Conservation (phyloP, 2,113 vertebrate genomes). For the Spea bombifrons region DNA sequence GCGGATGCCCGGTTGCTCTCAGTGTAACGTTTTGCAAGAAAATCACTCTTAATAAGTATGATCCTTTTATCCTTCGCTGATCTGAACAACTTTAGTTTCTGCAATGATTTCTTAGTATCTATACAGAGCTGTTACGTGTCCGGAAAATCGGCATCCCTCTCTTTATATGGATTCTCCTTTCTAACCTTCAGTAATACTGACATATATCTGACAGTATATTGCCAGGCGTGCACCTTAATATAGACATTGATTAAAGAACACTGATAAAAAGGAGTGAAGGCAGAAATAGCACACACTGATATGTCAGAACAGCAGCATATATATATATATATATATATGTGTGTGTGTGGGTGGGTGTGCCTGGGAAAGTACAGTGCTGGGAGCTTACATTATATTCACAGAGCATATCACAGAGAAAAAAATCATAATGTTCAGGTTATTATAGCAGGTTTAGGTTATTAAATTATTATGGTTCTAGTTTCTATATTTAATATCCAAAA, state of each 20-base stretch:
- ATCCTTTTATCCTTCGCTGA: too few species aligned
- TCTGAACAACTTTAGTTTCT: not conserved
- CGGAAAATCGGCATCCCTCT: constrained; percentile 6
- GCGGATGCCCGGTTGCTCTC: too few species aligned
- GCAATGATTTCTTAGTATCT: not conserved
- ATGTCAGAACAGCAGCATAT: not conserved
- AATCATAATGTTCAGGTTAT: not conserved
- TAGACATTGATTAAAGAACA: constrained; percentile 34
- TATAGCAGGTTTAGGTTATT: not conserved
- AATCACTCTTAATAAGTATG: too few species aligned
- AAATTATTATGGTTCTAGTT: not conserved
- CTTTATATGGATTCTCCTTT: constrained; percentile 23
- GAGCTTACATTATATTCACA: constrained; percentile 9
- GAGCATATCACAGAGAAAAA: not conserved
- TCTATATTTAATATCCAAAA: not conserved
- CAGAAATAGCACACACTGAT: constrained; percentile 24
- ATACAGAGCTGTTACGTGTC: not conserved
- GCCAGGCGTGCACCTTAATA: constrained; percentile 31
- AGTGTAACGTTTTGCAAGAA: too few species aligned
- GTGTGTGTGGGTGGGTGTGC: not conserved
- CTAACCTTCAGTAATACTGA: constrained; percentile 9
- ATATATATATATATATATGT: too few species aligned
- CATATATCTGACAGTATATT: constrained; percentile 32
- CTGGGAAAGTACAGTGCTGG: not conserved
- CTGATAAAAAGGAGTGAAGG: constrained; percentile 20